Evolutionary conservation across 1,140 invertebrate genomes (phyloP), one percentile per base, ranked within the genome.

Genomic region (Drosophila dunni): DNA sequence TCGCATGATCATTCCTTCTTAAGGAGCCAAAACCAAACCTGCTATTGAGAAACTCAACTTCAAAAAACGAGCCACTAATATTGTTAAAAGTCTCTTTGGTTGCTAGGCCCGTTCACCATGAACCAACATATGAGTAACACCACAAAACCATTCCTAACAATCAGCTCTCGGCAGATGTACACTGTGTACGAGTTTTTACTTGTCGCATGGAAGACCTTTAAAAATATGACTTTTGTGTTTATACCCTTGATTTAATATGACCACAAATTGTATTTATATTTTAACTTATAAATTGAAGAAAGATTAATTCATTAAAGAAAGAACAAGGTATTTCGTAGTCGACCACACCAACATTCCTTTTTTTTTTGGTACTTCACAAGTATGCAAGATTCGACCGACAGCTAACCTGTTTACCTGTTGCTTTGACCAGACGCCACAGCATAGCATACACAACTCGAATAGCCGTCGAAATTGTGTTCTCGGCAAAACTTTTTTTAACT

Each of bases 401-500:
- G 54, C 69, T 82, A 86, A 88, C 84, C 84, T 84, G 84, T 88
- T 88, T 88, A 65, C 69, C 68, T 81, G 66, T 48, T 65, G 54
- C 44, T 46, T 68, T 75, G 46, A 34, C 48, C 65, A 54, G 70
- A 53, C 65, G 61, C 62, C 50, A 44, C 29, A 42, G 13, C 42
- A 11, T 40, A 61, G 48, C 29, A 76, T 40, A 70, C 68, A 36
- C 48, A 79, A 71, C 76, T 63, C 69, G 54, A 67, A 63, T 51
- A 67, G 63, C 36, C 58, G 50, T 56, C 13, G 45, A 64, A 71
- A 46, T 46, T 79, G 45, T 40, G 67, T 63, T 53, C 76, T 58
- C 76, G 48, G 57, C 69, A 48, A 48, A 71, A 42, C 17, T 20
- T 42, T 79, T 81, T 83, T 71, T 34, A 63, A 70, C 62, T 77